Conservation (phyloP, 2,113 vertebrate species). For the Gymnogyps californianus region DNA sequence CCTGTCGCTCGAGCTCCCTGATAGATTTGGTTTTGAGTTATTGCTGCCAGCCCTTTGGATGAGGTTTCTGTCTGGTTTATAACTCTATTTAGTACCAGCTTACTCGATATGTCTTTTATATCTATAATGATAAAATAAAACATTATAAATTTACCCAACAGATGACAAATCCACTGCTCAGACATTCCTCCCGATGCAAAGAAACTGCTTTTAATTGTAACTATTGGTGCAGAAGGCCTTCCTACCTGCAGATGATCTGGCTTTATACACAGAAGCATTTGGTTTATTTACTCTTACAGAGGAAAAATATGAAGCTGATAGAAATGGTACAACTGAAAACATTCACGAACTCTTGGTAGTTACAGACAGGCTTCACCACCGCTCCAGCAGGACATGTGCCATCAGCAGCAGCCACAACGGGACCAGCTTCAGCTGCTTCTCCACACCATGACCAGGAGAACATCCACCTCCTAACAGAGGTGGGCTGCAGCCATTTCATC, state of each 20-base stretch:
- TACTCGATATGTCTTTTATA: neutral
- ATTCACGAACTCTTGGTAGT: neutral
- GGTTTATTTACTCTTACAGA: neutral
- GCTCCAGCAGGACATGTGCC: neutral
- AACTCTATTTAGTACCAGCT: neutral
- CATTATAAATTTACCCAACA: neutral
- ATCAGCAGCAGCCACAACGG: neutral
- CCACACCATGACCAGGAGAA: neutral
- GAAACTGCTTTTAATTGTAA: neutral
- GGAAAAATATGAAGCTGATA: neutral
- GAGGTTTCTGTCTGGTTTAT: neutral
- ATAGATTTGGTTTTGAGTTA: neutral
- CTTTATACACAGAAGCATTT: neutral
- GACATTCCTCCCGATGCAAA: neutral
- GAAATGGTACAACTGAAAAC: neutral
- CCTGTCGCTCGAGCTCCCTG: neutral
- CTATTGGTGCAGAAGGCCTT: neutral
- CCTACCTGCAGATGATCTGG: neutral
- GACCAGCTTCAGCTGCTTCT: neutral
- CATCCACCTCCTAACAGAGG: neutral
- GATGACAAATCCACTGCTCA: neutral
- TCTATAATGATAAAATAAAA: neutral
- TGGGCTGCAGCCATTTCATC: neutral
- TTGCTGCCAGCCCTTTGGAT: neutral
- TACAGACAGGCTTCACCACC: neutral